Evolutionary conservation across 2,888 invertebrate species (phyloP).

Genomic region (Lordiphosa fenestrarum): DNA sequence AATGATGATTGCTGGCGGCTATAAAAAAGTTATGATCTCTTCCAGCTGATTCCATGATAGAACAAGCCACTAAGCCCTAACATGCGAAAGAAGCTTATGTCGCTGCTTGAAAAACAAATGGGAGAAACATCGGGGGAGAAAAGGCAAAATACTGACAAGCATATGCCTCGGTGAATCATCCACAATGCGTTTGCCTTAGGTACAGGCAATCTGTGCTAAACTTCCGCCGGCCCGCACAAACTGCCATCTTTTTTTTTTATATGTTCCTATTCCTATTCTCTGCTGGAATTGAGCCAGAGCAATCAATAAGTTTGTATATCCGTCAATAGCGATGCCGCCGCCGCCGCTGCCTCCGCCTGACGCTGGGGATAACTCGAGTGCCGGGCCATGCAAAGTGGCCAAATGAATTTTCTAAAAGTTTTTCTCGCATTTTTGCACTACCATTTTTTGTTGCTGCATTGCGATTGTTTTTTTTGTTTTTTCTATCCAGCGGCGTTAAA

Average conservation of each 20-base stretch:
- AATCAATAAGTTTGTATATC: conserved; percentile 65
- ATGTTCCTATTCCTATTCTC: conserved; percentile 4
- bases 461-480: conserved; percentile 11
- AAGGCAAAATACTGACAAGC: conserved; percentile 26
- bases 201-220: conserved; percentile 61
- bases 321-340: conserved; percentile 14
- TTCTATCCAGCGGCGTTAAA: not conserved
- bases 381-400: conserved; percentile 41
- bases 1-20: no score
- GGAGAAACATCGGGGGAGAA: conserved; percentile 5
- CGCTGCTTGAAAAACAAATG: not conserved
- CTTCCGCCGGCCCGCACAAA: conserved; percentile 53
- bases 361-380: conserved; percentile 14
- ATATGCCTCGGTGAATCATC: conserved; percentile 26
- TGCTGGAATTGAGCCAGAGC: conserved; percentile 36
- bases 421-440: conserved; percentile 13
- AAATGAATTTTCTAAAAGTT: conserved; percentile 48
- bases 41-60: no score
- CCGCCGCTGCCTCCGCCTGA: conserved; percentile 1
- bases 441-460: conserved; percentile 17
- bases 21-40: no score
- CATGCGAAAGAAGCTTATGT: no score
- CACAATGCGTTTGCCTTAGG: conserved; percentile 28
- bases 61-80: no score
- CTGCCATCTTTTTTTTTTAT: conserved; percentile 12